Base-by-base conservation (phyloP, 1,140 invertebrate species). In the Drosophila tsacasi region DNA sequence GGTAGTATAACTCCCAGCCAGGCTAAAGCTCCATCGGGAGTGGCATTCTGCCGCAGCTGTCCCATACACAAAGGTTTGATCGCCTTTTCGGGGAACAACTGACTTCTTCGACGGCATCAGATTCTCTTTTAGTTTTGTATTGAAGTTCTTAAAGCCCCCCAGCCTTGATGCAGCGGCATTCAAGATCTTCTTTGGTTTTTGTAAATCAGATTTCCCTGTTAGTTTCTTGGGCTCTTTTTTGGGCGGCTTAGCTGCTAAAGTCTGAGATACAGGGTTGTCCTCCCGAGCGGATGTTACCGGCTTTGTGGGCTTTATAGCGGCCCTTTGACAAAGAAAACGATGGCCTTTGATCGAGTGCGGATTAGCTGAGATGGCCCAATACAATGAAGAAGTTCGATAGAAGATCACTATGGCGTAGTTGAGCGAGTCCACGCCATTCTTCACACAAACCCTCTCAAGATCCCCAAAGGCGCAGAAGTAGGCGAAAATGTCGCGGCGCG, bases 401-500 rank as follows among this genome's bases (percentile, higher is more conserved):
- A 57, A 57, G 15, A 57, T 37, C 9, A 57, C 54, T 12, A 57
- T 57, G 35, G 54, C 54, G 1, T 57, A 57, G 35, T 57, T 57
- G 0, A 25, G 15, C 32, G 54, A 25, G 1, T 57, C 35, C 54
- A 23, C 2, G 21, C 35, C 21, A 23, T n/a, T 57, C 15, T 57
- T 57, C 37, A 57, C 15, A 39, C 5, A 39, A 37, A 57, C 54
- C 5, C 15, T 21, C 35, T 57, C 54, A 9, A 57, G 35, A 25
- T 17, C 54, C 9, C 54, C 54, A 25, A 25, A 57, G 9, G 15
- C 21, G 21, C 21, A 25, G 9, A 57, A 57, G 35, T 57, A 21
- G 8, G 15, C 17, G 21, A 57, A 57, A 9, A 57, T 57, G 35
- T 57, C 54, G 21, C 54, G 54, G 21, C 15, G 54, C 9, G 54